phyloP scores from a whole-genome alignment of 2,113 vertebrate genomes.

The Melanerpes aurifrons region DNA sequence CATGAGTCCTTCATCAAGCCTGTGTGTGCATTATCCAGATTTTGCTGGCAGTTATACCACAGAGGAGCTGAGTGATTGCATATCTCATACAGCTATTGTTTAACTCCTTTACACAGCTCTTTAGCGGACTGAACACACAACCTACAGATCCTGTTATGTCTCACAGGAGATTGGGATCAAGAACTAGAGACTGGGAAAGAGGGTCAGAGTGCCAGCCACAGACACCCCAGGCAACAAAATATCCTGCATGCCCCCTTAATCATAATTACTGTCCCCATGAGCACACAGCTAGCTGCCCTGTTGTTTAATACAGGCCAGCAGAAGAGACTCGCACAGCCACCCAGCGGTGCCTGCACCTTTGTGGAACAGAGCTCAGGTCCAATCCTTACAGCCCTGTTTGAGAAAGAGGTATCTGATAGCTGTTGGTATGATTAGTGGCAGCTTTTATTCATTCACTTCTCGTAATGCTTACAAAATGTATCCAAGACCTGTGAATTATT shows the following conservation, averaged over 20 bases:
- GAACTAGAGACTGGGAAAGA: not conserved
- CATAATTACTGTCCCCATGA: not conserved
- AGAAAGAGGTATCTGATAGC: not conserved
- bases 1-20: not conserved
- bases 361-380: not conserved
- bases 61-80: not conserved
- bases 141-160: not conserved
- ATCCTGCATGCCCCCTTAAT: not conserved
- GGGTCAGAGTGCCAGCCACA: not conserved
- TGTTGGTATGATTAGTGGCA: not conserved
- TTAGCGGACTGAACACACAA: not conserved
- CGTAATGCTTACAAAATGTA: not conserved
- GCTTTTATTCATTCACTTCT: not conserved
- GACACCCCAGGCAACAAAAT: not conserved
- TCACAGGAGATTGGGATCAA: not conserved
- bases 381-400: not conserved
- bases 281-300: not conserved
- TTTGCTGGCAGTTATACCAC: not conserved
- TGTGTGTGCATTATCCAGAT: not conserved
- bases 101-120: not conserved
- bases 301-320: not conserved
- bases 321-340: not conserved
- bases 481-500: not conserved
- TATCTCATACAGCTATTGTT: not conserved
- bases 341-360: accelerated